Evolutionary conservation across 2,113 vertebrate genomes (phyloP).

Genomic region (Capra hircus): DNA sequence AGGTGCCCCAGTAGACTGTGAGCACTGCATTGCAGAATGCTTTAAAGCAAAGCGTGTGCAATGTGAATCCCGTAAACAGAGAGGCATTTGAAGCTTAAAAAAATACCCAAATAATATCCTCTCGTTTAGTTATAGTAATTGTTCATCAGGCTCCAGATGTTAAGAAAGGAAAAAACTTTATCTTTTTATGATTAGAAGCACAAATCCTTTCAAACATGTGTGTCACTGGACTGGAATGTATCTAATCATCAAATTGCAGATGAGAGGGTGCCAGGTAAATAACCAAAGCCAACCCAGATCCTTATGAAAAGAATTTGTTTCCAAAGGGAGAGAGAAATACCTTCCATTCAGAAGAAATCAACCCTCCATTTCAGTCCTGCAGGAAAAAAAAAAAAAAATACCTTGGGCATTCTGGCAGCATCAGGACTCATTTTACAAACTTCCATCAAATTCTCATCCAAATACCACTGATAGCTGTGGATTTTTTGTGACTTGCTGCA

Average conservation of each 20-base stretch:
- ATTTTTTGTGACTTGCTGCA: background rate
- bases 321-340: constrained; percentile 47
- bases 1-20: background rate
- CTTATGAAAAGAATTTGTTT: constrained; percentile 64
- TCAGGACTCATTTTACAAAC: background rate
- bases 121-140: constrained; percentile 72
- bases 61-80: constrained; percentile 33
- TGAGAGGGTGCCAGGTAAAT: constrained; percentile 42
- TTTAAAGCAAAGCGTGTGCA: constrained; percentile 42
- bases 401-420: background rate
- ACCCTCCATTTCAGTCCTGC: background rate
- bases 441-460: background rate
- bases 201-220: constrained; percentile 67
- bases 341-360: constrained; percentile 44
- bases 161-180: constrained; percentile 55
- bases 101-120: constrained; percentile 53
- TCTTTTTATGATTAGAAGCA: constrained; percentile 73
- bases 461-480: background rate
- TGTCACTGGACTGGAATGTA: constrained; percentile 65
- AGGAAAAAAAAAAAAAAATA: background rate
- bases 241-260: constrained; percentile 63
- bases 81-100: constrained; percentile 47
- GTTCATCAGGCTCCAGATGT: constrained; percentile 74
- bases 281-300: constrained; percentile 40
- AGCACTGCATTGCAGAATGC: constrained; percentile 6